These are phyloP conservation scores for Girardinichthys multiradiatus DNA, from an alignment of 2,113 vertebrate genomes.

Conservation along the genomic window DNA sequence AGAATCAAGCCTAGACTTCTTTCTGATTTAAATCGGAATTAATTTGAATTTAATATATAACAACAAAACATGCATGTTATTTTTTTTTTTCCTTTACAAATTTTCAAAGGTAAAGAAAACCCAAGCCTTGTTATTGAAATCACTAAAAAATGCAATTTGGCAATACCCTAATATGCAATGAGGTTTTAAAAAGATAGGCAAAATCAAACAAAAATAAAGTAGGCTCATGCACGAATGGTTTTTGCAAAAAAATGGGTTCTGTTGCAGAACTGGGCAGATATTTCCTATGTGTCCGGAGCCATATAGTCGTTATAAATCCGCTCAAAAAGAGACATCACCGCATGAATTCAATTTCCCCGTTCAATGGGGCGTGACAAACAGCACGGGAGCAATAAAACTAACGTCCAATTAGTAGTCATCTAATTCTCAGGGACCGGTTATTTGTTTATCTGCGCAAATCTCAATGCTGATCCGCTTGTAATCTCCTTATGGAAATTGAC, in stretches of 20 bases:
- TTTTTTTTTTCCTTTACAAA: not conserved
- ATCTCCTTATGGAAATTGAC: slow-evolving; percentile 84
- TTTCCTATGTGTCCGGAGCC: not conserved
- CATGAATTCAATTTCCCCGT: slow-evolving; percentile 61
- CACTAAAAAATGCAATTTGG: not conserved
- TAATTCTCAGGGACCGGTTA: slow-evolving; percentile 78
- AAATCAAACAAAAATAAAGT: no score
- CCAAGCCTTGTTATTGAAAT: not conserved
- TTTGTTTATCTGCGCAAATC: slow-evolving; percentile 77
- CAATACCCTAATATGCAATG: no score
- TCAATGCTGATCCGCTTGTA: slow-evolving; percentile 86
- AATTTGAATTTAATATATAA: not conserved
- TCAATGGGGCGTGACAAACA: slow-evolving; percentile 77
- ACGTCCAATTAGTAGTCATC: slow-evolving; percentile 83
- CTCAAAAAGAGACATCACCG: slow-evolving; percentile 61
- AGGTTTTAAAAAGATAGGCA: no score
- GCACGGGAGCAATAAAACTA: slow-evolving; percentile 69
- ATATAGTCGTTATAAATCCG: slow-evolving; percentile 43
- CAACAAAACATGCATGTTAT: not conserved
- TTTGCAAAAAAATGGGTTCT: not conserved
- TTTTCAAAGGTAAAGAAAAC: not conserved
- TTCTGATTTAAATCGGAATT: not conserved
- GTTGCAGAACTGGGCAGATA: not conserved
- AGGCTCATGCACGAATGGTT: no score
- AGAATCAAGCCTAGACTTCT: not conserved